Conservation (phyloP, 2,888 invertebrate genomes). For the Catocala sponsa region DNA sequence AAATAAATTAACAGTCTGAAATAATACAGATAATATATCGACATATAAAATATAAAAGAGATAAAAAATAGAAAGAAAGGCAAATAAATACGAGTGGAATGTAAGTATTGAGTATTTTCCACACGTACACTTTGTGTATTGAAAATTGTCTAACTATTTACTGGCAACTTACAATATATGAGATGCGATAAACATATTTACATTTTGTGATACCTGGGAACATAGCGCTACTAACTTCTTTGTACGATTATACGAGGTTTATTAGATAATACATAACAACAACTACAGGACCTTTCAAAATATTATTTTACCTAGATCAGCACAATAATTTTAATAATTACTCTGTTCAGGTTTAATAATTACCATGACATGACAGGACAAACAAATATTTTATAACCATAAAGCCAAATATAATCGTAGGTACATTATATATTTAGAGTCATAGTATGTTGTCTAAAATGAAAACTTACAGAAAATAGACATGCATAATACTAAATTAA, state of each 20-base stretch:
- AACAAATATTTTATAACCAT: too few species aligned
- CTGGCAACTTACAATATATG: slow-evolving; percentile 30
- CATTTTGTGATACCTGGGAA: slow-evolving; percentile 18
- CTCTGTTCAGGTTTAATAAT: too few species aligned
- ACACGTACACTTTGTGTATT: slow-evolving; percentile 26
- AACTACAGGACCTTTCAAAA: too few species aligned
- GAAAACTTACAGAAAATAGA: not conserved
- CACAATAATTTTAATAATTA: too few species aligned
- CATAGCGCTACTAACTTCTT: slow-evolving; percentile 5
- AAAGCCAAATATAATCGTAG: too few species aligned
- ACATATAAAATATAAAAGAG: slow-evolving; percentile 40
- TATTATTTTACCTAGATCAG: too few species aligned
- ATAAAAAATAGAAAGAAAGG: slow-evolving; percentile 34
- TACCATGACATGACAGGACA: too few species aligned
- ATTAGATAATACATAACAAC: too few species aligned
- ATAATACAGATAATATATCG: slow-evolving; percentile 24
- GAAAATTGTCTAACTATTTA: slow-evolving; percentile 25
- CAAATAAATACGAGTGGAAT: slow-evolving; percentile 46
- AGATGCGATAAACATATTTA: slow-evolving; percentile 38
- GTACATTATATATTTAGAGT: too few species aligned
- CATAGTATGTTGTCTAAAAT: too few species aligned
- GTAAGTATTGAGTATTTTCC: slow-evolving; percentile 48
- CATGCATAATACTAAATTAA: slow-evolving; percentile 15
- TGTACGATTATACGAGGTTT: not conserved
- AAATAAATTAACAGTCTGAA: slow-evolving; percentile 38